phyloP scores from a whole-genome alignment of 2,113 vertebrate species.

The Trogon surrucura region DNA sequence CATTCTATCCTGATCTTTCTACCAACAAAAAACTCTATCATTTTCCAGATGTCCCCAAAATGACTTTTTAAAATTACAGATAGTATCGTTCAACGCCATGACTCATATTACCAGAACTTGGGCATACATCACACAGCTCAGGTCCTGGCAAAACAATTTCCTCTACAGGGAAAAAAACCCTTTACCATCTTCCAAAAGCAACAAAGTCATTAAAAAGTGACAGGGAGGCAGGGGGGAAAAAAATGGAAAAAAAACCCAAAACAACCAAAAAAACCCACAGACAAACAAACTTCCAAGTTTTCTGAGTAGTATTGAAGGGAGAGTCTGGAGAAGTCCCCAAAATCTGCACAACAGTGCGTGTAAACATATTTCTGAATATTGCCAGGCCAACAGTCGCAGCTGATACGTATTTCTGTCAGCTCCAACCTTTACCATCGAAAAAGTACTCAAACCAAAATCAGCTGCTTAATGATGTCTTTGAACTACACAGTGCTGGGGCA shows the following conservation, averaged over 20 bases:
- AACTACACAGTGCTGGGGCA: background rate
- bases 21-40: background rate
- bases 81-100: background rate
- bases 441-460: background rate
- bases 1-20: background rate
- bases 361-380: background rate
- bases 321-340: background rate
- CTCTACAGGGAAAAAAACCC: background rate
- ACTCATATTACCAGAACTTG: background rate
- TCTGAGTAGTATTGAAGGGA: background rate
- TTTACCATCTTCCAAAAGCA: background rate
- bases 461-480: background rate
- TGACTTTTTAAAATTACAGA: background rate
- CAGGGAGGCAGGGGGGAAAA: no score
- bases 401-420: background rate
- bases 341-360: background rate
- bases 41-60: background rate
- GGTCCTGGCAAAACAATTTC: background rate
- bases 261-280: no score
- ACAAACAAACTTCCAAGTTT: background rate
- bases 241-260: background rate
- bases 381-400: background rate
- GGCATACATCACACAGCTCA: background rate
- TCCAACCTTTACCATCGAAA: background rate
- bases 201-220: background rate